A percentile compares a stretch with the other conserved stretches of the same genome.
phyloP scores from a whole-genome alignment of 2,797 vertebrate species.

The Pseudotriccus pelzelni region DNA sequence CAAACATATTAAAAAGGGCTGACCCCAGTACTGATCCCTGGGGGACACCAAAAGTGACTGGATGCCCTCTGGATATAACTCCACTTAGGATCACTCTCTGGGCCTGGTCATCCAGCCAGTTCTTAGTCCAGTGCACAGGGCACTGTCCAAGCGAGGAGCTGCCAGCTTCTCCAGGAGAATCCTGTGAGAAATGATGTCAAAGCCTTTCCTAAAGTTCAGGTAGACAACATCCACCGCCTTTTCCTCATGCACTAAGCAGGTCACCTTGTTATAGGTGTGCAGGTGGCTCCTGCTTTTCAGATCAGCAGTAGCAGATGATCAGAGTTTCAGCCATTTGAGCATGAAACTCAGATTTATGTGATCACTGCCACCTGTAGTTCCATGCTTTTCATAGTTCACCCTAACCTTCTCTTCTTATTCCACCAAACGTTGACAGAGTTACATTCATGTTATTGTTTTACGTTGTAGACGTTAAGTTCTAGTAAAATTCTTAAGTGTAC shows the following conservation, averaged over 20 bases:
- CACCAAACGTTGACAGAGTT: neutral
- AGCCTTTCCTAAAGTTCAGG: fast-evolving
- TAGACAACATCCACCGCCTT: neutral
- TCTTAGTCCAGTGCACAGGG: neutral
- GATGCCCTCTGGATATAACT: no score
- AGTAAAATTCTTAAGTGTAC: neutral
- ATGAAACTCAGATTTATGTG: neutral
- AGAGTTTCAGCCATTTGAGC: neutral
- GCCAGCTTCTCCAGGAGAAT: neutral
- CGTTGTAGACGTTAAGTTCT: neutral
- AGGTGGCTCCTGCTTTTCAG: neutral
- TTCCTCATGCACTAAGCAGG: neutral
- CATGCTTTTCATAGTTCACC: neutral
- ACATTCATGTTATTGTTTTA: neutral
- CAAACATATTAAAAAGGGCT: neutral
- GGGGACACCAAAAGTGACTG: neutral
- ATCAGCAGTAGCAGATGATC: neutral
- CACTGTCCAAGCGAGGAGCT: neutral
- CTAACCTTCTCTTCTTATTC: neutral
- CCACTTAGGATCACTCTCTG: neutral
- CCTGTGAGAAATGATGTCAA: neutral
- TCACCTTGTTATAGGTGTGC: neutral
- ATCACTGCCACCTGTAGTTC: neutral
- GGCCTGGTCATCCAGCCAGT: no score
- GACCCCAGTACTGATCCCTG: neutral